phyloP scores from a whole-genome alignment of 2,888 invertebrate genomes.

The Orchestes rusci region DNA sequence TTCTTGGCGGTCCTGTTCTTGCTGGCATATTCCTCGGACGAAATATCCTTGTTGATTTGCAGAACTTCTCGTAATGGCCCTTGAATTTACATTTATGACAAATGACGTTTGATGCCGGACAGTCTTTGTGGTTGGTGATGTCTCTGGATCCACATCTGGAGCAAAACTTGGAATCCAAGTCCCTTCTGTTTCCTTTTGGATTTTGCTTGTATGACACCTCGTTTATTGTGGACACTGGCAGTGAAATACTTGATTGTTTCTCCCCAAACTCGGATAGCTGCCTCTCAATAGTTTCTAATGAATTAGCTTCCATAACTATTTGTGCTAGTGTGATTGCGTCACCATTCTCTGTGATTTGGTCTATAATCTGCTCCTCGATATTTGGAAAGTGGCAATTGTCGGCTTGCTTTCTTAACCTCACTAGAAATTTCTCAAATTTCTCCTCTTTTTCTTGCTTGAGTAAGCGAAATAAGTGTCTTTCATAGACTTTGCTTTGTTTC shows the following conservation, averaged over 20 bases:
- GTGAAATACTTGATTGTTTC: neutral
- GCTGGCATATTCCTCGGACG: neutral
- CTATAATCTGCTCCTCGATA: constrained; percentile 20
- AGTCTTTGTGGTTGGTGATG: neutral
- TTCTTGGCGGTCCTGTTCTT: neutral
- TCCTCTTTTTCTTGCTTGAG: constrained; percentile 32
- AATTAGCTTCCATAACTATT: constrained; percentile 16
- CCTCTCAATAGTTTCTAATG: constrained; percentile 16
- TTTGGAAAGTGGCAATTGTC: constrained; percentile 31
- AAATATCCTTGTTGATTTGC: neutral
- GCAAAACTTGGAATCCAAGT: no score
- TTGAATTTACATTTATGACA: constrained; percentile 2
- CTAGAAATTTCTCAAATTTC: constrained; percentile 34
- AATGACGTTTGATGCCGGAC: neutral
- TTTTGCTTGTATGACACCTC: no score
- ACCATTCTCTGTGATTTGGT: constrained; percentile 20
- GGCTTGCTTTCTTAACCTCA: constrained; percentile 31
- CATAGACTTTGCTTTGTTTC: constrained; percentile 28
- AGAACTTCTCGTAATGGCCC: constrained; percentile 8
- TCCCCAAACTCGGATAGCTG: constrained; percentile 12
- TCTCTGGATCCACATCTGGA: constrained; percentile 1
- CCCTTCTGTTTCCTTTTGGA: no score
- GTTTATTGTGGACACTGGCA: no score
- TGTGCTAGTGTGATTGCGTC: constrained; percentile 12
- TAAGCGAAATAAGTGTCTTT: constrained; percentile 33